A percentile compares a stretch with the other conserved stretches of the same genome.
Conservation (phyloP, 2,888 invertebrate species). For the Archaeoteleia sp. region DNA sequence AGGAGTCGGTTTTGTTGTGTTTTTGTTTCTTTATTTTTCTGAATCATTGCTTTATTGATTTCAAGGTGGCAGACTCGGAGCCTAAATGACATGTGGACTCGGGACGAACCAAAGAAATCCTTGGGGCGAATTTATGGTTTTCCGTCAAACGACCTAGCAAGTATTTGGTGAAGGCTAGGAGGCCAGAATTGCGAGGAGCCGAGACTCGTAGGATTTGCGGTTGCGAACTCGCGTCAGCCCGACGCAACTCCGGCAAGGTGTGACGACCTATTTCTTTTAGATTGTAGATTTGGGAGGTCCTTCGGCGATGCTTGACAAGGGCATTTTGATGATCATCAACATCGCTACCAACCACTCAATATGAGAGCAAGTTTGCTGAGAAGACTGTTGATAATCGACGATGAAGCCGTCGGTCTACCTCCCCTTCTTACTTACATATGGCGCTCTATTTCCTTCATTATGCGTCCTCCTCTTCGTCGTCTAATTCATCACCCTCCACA, state of each 20-base stretch:
- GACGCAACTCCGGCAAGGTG: constrained; percentile 72
- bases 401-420: constrained; percentile 66
- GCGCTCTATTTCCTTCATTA: constrained; percentile 69
- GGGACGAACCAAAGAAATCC: constrained; percentile 14
- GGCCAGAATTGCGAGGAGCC: constrained; percentile 72
- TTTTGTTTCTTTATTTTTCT: constrained; percentile 8
- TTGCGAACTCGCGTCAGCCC: constrained; percentile 67
- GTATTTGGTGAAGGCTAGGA: constrained; percentile 72
- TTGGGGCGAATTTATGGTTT: constrained; percentile 65
- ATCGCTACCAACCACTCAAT: constrained; percentile 73
- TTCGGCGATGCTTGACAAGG: constrained; percentile 63
- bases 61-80: too few species aligned
- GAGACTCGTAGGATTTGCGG: constrained; percentile 62
- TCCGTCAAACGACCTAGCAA: constrained; percentile 70
- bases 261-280: constrained; percentile 52
- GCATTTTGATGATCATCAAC: constrained; percentile 65
- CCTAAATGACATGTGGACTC: constrained; percentile 16
- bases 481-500: constrained; percentile 65
- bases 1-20: constrained; percentile 1
- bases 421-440: constrained; percentile 70
- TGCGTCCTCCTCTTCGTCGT: constrained; percentile 72
- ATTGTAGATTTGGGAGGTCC: constrained; percentile 67
- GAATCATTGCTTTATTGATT: constrained; percentile 30
- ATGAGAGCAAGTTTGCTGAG: constrained; percentile 73
- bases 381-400: constrained; percentile 68